These are phyloP conservation scores for Rhinichthys osculus DNA, from an alignment of 2,797 vertebrate species.

Conservation along the genomic window DNA sequence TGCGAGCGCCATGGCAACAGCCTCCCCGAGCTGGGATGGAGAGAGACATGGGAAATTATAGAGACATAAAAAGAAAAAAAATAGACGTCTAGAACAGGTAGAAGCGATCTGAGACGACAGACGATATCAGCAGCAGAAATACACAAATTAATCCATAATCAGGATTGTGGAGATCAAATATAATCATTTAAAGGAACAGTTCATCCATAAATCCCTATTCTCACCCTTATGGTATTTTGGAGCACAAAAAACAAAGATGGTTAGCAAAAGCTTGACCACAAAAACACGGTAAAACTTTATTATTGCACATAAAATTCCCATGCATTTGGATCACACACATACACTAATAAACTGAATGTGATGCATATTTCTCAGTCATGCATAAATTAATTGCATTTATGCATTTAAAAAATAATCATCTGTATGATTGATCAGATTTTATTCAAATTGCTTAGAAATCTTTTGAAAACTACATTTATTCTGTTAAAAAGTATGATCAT, in stretches of 20 bases:
- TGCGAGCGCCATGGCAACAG: conserved; percentile 58
- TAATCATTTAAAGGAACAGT: background rate
- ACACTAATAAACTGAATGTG: background rate
- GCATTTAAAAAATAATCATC: background rate
- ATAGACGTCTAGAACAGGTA: background rate
- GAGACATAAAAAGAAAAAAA: conserved; percentile 11
- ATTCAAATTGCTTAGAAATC: no score
- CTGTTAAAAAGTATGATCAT: no score
- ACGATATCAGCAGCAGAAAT: background rate
- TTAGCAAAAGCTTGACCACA: no score
- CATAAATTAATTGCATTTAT: background rate
- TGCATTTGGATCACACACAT: background rate
- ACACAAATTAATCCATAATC: background rate
- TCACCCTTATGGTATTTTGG: background rate
- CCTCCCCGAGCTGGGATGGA: conserved; percentile 40
- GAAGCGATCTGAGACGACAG: background rate
- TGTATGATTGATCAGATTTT: no score
- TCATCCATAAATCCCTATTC: background rate
- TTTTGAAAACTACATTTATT: no score
- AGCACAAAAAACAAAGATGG: background rate
- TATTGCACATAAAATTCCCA: background rate
- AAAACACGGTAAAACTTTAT: background rate
- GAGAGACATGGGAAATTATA: conserved; percentile 33
- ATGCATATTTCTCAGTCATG: background rate
- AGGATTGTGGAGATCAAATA: background rate